Conservation (phyloP, 2,797 vertebrate species). For the Schizothorax lantsangensis region DNA sequence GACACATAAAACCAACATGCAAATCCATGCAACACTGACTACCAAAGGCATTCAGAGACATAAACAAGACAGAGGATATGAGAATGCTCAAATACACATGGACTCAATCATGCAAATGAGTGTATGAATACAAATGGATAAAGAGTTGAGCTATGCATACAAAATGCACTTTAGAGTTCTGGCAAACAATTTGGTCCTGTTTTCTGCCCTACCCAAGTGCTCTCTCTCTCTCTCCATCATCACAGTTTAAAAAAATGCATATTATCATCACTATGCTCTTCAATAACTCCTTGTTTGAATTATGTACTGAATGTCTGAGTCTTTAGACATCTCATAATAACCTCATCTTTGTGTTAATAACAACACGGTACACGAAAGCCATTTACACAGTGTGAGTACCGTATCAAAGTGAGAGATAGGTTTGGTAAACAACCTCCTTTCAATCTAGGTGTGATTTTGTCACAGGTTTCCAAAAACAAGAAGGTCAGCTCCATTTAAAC, state of each 20-base stretch:
- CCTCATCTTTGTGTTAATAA: constrained; percentile 38
- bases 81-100: constrained; percentile 64
- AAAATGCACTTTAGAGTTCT: constrained; percentile 63
- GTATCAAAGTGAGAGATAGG: background rate
- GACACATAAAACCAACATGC: constrained; percentile 55
- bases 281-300: constrained; percentile 35
- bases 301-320: constrained; percentile 13
- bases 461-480: constrained; percentile 19
- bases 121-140: constrained; percentile 65
- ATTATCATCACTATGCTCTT: constrained; percentile 39
- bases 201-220: background rate
- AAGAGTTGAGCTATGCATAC: constrained; percentile 64
- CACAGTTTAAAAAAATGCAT: constrained; percentile 41
- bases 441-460: background rate
- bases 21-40: constrained; percentile 52
- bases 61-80: constrained; percentile 58
- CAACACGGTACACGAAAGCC: constrained; percentile 3
- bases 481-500: constrained; percentile 28
- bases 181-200: constrained; percentile 53
- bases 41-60: constrained; percentile 56
- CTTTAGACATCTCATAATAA: constrained; percentile 26
- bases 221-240: constrained; percentile 19
- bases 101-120: constrained; percentile 67
- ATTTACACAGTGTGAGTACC: background rate
- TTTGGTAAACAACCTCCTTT: too few species aligned